Base-by-base conservation (phyloP, 2,888 invertebrate genomes). In the Microctonus hyperodae region DNA sequence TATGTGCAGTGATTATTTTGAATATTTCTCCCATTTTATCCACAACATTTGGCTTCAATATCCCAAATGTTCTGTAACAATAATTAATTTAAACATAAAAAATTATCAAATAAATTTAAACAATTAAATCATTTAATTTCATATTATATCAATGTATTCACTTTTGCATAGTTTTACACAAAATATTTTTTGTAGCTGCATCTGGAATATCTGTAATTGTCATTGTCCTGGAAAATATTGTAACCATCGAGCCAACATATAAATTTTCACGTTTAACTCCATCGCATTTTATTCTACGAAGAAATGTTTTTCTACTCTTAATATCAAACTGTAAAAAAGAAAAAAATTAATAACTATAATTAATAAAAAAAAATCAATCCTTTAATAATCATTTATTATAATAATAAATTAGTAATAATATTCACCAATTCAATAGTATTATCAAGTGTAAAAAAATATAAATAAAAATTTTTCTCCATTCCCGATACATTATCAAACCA, bases 401-500 rank as follows among this genome's bases (percentile, higher is more conserved):
- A 1, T 2, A 33, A 33, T n/a, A 55, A 56, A 59, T 61, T 7
- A 58, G 28, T 37, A 58, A 13, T 25, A n/a, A 60, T 22, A 35
- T 86, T 83, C 85, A 91, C 91, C 85, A 97, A 88, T 87, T 96
- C 96, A 31, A 96, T 84, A 0, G 93, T 91, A 75, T 90, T 89
- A 81, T 96, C 95, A 58, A 86, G 86, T 1, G 91, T 90, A 82
- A 90, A 94, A 81, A 88, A 96, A 75, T 91, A 90, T 57, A 96
- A 84, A 76, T 90, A 87, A 82, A 94, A 96, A 70, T 90, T 89
- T 75, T 92, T 90, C 23, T 90, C 85, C 16, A 92, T 87, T 48
- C 90, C 90, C 0, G 94, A 91, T 76, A 92, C 90, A 73, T 90
- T 89, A 81, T 96, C 96, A 79, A 90, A 94, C 95, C 95, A 97